Evolutionary conservation across 2,797 vertebrate species (phyloP), one percentile per base, ranked within the genome.

Genomic region (Pangasius sanitwongsei): DNA sequence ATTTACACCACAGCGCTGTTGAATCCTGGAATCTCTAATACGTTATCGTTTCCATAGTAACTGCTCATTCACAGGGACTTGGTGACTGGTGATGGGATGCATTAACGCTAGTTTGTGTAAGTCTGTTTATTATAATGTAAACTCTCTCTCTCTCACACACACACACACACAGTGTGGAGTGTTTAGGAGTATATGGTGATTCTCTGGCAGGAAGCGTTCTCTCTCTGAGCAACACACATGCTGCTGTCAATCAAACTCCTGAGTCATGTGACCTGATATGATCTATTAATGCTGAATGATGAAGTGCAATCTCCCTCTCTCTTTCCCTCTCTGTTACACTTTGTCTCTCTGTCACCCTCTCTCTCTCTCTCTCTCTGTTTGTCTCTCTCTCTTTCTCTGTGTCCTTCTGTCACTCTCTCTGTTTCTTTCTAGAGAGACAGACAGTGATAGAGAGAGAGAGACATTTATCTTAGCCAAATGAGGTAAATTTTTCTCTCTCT

Each of bases 191-290:
- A 20, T 25, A 74, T 44, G 20, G 90, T 90, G 89, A 89, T 91
- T 94, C 86, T 72, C 91, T 94, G 93, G 93, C 91, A 87, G 90
- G 28, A 77, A 87, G 88, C 88, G 89, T 82, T 91, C 89, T 88
- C 85, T 90, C 89, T 0, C 78, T 96, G 37, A 44, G 95, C 94
- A 94, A 95, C 92, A 94, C 95, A 96, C 95, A 94, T 96, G 95
- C 50, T 94, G 94, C 94, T 96, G 95, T 93, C 96, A 96, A 94
- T 96, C 96, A 95, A 92, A 90, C 34, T 37, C 65, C 83, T 87
- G 87, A 57, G 41, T 92, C 83, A 87, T 87, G 90, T 91, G 89
- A 90, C 85, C 84, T 91, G 87, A 92, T 89, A 87, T 92, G 87
- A 92, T 90, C 90, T 83, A 82, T 90, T 61, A 67, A 92, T 94